These are phyloP conservation scores for Ectemnius lituratus DNA, from an alignment of 2,888 invertebrate species.

Conservation along the genomic window DNA sequence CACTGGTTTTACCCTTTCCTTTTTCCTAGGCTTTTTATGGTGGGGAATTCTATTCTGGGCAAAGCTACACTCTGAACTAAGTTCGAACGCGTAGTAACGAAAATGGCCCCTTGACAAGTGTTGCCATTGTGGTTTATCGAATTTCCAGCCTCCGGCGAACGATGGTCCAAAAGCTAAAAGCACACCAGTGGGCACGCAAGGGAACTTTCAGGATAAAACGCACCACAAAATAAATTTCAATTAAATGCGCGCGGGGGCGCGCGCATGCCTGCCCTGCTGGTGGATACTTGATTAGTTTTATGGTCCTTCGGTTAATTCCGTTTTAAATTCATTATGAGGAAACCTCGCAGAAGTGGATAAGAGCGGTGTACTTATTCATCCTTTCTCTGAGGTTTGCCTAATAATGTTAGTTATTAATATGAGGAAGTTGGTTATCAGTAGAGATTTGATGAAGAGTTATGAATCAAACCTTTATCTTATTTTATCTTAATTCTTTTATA, in stretches of 20 bases:
- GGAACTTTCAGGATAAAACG: neutral
- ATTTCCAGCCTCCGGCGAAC: conserved; percentile 34
- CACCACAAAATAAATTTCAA: conserved; percentile 41
- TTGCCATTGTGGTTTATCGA: conserved; percentile 54
- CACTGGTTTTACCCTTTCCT: conserved; percentile 49
- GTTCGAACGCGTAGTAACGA: conserved; percentile 46
- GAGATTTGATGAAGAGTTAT: too few relatives aligned
- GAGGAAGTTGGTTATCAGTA: too few relatives aligned
- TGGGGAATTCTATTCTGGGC: conserved; percentile 26
- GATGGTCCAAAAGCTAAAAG: conserved; percentile 33
- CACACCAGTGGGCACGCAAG: neutral
- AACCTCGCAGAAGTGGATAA: neutral
- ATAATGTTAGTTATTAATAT: neutral
- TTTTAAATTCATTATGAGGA: conserved; percentile 2
- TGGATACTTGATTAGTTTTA: conserved; percentile 26
- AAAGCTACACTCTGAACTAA: conserved; percentile 44
- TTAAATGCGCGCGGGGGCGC: conserved; percentile 13
- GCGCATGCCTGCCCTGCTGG: conserved; percentile 14
- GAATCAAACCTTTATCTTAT: too few relatives aligned
- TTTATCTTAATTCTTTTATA: too few relatives aligned
- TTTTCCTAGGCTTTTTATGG: conserved; percentile 26
- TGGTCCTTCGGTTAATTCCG: conserved; percentile 19
- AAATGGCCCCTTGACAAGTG: conserved; percentile 50
- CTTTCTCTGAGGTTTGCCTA: too few relatives aligned
- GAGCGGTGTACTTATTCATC: too few relatives aligned